Conservation (phyloP, 2,113 vertebrate species). For the Uropsilus gracilis region DNA sequence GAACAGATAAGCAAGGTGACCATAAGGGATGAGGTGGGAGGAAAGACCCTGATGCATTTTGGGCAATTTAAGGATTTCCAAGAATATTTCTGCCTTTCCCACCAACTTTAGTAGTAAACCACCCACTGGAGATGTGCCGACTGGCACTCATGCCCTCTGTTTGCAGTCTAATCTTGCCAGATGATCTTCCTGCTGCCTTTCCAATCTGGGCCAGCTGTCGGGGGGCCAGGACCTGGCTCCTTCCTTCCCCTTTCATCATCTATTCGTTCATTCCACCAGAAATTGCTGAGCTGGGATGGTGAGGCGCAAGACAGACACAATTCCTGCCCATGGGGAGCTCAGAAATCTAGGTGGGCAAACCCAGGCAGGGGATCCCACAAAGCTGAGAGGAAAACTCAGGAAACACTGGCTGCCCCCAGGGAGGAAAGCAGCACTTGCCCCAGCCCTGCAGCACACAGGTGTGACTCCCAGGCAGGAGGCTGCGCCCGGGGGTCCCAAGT, state of each 20-base stretch:
- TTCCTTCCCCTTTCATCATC: background rate
- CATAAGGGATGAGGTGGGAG: too few species aligned
- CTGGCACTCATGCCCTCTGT: background rate
- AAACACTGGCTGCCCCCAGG: background rate
- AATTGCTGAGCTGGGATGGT: background rate
- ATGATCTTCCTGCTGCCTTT: background rate
- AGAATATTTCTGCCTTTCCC: background rate
- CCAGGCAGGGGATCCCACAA: background rate
- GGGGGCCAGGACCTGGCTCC: background rate
- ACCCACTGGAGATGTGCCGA: background rate
- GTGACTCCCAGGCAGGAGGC: too few species aligned
- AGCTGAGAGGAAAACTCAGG: background rate
- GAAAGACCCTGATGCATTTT: background rate
- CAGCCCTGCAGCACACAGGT: too few species aligned
- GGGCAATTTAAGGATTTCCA: background rate
- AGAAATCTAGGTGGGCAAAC: background rate
- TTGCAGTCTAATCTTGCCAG: background rate
- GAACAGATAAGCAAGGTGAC: background rate
- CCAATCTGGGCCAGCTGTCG: background rate
- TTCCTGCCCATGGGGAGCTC: background rate
- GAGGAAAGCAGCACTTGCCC: background rate
- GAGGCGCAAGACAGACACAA: rapidly evolving
- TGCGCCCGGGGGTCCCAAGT: too few species aligned
- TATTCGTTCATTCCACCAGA: background rate
- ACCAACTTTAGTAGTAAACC: background rate